These are phyloP conservation scores for Toxotes jaculatrix DNA, from an alignment of 2,113 vertebrate species.

Conservation along the genomic window DNA sequence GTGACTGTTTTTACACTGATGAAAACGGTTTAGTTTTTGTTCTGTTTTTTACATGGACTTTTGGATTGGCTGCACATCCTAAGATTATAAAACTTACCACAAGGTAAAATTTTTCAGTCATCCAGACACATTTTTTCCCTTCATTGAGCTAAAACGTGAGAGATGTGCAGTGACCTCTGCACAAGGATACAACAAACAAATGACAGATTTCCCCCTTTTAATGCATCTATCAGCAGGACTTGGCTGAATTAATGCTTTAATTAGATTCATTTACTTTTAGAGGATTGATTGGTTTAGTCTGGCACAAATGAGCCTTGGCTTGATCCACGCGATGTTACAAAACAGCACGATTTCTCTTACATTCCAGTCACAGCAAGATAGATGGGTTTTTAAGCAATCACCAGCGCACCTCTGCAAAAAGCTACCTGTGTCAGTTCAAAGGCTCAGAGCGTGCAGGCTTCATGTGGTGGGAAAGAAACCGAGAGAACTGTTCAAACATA, in stretches of 20 bases:
- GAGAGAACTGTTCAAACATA: neutral
- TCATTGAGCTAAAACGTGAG: constrained; percentile 9
- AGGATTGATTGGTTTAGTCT: constrained; percentile 53
- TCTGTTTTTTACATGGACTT: neutral
- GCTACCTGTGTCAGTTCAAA: constrained; percentile 8
- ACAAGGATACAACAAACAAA: constrained; percentile 6
- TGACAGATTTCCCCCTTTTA: constrained; percentile 35
- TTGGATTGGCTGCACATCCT: constrained; percentile 14
- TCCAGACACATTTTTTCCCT: neutral
- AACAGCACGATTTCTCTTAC: constrained; percentile 38
- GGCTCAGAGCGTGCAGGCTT: neutral
- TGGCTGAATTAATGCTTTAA: constrained; percentile 59
- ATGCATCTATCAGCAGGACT: constrained; percentile 37
- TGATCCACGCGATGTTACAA: constrained; percentile 43
- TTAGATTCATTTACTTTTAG: constrained; percentile 55
- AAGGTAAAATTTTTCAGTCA: neutral
- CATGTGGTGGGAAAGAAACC: neutral
- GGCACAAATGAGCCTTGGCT: constrained; percentile 59
- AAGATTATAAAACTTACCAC: neutral
- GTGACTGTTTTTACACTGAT: constrained; percentile 26
- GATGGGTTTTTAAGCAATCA: constrained; percentile 21
- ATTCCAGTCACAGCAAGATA: constrained; percentile 24
- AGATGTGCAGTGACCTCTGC: constrained; percentile 15
- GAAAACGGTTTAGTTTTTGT: neutral
- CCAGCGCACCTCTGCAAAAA: constrained; percentile 13